Conservation (phyloP, 1,140 invertebrate genomes). For the Hycleus cichorii region DNA sequence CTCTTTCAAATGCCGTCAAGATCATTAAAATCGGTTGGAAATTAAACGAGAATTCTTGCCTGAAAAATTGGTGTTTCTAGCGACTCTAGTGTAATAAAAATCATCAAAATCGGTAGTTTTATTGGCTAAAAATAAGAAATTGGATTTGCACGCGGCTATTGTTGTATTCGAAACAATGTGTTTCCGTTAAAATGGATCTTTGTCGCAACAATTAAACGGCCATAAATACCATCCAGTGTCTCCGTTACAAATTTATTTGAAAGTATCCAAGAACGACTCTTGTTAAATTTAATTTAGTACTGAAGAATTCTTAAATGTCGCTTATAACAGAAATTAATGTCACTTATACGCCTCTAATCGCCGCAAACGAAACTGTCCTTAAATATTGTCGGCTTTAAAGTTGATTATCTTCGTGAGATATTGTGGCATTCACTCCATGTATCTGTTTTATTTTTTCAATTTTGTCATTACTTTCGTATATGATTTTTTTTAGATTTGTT, state of each 20-base stretch:
- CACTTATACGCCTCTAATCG: slow-evolving; percentile 27
- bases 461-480: too few relatives aligned
- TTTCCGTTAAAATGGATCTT: slow-evolving; percentile 8
- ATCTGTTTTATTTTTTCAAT: slow-evolving; percentile 23
- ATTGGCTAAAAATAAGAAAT: too few relatives aligned
- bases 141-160: too few relatives aligned
- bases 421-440: slow-evolving; percentile 10
- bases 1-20: too few relatives aligned
- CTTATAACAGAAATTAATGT: slow-evolving; percentile 32
- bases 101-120: too few relatives aligned
- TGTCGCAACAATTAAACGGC: slow-evolving; percentile 21
- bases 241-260: slow-evolving; percentile 17
- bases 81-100: too few relatives aligned
- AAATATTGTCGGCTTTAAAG: slow-evolving; percentile 13
- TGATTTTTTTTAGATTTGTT: too few relatives aligned
- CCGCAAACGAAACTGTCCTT: slow-evolving; percentile 18
- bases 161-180: slow-evolving; percentile 1
- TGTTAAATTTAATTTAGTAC: slow-evolving; percentile 25
- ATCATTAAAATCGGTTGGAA: too few relatives aligned
- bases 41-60: too few relatives aligned
- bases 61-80: too few relatives aligned
- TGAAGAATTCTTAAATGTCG: slow-evolving; percentile 29
- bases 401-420: slow-evolving; percentile 25
- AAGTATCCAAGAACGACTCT: not conserved
- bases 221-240: slow-evolving; percentile 19